Percentiles rank a stretch among this genome's conserved stretches.
Conservation (phyloP, 2,113 vertebrate species). For the Salvelinus alpinus region DNA sequence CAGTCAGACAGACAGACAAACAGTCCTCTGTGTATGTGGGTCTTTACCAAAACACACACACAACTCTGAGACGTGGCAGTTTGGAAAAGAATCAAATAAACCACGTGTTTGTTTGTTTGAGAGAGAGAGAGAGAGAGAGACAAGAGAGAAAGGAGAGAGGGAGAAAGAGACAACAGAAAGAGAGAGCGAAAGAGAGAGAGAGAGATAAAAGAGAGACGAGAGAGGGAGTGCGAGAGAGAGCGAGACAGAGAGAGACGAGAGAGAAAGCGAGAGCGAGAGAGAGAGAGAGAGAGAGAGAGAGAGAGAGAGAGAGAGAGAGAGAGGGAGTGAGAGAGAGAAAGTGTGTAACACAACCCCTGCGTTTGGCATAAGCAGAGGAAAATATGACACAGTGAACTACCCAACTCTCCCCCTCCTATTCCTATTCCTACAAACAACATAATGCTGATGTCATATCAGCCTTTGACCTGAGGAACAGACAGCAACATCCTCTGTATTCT, state of each 20-base stretch:
- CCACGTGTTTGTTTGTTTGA: neutral
- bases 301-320: too few species aligned
- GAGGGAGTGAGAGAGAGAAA: too few species aligned
- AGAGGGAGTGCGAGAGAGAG: neutral
- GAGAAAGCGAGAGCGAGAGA: too few species aligned
- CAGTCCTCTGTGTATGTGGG: slow-evolving; percentile 30
- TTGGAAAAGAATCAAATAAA: slow-evolving; percentile 47
- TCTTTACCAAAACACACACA: slow-evolving; percentile 32
- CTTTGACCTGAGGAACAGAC: slow-evolving; percentile 10
- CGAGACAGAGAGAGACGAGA: too few species aligned
- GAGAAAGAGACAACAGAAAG: too few species aligned
- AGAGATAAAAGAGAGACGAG: too few species aligned
- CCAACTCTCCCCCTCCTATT: neutral
- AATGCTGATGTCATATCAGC: slow-evolving; percentile 2
- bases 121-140: slow-evolving; percentile 6
- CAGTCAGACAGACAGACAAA: slow-evolving; percentile 46
- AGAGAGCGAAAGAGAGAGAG: too few species aligned
- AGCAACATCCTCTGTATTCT: neutral
- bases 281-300: too few species aligned
- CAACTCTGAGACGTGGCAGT: slow-evolving; percentile 58
- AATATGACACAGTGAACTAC: neutral
- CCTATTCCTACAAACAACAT: neutral
- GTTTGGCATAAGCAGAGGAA: neutral
- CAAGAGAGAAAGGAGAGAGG: slow-evolving; percentile 5
- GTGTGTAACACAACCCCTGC: neutral